Percentiles rank a stretch among this genome's conserved stretches.
Evolutionary conservation across 2,797 vertebrate species (phyloP).

Genomic region (Notolepis coatsorum): DNA sequence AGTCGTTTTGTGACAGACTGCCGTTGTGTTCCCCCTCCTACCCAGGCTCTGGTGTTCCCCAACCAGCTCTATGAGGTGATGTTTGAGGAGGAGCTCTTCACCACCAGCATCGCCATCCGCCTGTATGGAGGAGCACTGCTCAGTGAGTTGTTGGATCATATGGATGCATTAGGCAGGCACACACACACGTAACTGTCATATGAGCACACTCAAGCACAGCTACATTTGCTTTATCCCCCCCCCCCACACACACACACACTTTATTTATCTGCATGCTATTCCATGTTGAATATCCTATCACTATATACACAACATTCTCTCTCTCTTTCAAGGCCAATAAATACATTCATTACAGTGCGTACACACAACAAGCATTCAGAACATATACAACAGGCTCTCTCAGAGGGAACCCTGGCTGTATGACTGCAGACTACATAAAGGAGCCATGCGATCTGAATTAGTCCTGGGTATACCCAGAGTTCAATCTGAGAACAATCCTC

Average conservation of each 20-base stretch:
- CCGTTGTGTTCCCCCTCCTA: constrained; percentile 47
- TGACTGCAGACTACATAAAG: constrained; percentile 26
- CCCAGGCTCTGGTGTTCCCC: constrained; percentile 91
- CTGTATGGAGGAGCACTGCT: constrained; percentile 95
- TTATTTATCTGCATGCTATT: constrained; percentile 17
- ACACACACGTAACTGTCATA: constrained; percentile 6
- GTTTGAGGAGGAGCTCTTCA: constrained; percentile 88
- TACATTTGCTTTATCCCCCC: constrained; percentile 11
- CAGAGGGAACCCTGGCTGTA: not conserved
- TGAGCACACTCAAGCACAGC: constrained; percentile 1
- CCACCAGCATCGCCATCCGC: constrained; percentile 89
- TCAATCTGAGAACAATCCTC: constrained; percentile 35
- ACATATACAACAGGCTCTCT: no score
- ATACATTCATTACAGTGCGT: no score
- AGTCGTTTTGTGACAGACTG: constrained; percentile 48
- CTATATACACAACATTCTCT: constrained; percentile 8
- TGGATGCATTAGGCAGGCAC: no score
- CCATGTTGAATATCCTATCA: constrained; percentile 25
- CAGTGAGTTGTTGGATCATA: constrained; percentile 82
- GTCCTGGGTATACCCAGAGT: constrained; percentile 21
- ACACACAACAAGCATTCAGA: no score
- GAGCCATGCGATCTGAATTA: constrained; percentile 25
- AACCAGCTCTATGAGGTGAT: constrained; percentile 91
- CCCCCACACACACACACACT: not conserved
- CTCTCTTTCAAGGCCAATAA: no score